These are phyloP conservation scores for Phaonia tiefii DNA, from an alignment of 2,888 invertebrate species.

Conservation along the genomic window DNA sequence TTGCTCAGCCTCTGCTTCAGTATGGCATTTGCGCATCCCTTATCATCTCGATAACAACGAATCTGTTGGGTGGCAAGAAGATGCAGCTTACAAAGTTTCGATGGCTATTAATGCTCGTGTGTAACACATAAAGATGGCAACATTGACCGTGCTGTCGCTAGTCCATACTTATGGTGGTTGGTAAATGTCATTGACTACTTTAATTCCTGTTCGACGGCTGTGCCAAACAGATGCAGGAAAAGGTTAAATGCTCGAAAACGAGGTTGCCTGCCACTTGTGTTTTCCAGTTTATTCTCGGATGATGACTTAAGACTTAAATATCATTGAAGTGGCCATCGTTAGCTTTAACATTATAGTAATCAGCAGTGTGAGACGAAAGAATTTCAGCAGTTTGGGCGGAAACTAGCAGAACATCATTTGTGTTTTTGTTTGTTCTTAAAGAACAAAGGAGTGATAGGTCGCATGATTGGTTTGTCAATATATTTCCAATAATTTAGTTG, in stretches of 20 bases:
- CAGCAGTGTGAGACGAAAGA: too few relatives aligned
- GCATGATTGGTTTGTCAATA: too few relatives aligned
- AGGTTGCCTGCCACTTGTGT: neutral
- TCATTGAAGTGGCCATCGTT: neutral
- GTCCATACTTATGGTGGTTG: neutral
- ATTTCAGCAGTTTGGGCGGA: too few relatives aligned
- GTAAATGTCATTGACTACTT: slow-evolving; percentile 38
- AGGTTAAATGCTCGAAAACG: neutral
- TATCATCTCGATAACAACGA: neutral
- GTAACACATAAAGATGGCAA: neutral
- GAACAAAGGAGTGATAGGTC: too few relatives aligned
- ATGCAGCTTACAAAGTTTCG: too few relatives aligned
- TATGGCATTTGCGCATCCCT: neutral
- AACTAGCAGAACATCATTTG: too few relatives aligned
- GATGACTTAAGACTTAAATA: neutral
- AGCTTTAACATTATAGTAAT: too few relatives aligned
- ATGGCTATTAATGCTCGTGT: too few relatives aligned
- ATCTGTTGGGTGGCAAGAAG: too few relatives aligned
- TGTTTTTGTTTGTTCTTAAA: too few relatives aligned
- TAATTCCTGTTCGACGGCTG: slow-evolving; percentile 18
- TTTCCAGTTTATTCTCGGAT: neutral
- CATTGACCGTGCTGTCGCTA: neutral
- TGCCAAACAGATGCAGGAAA: neutral
- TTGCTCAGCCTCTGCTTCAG: neutral
- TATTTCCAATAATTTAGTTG: too few relatives aligned